phyloP scores from a whole-genome alignment of 2,797 vertebrate species.

The Gymnothorax javanicus region DNA sequence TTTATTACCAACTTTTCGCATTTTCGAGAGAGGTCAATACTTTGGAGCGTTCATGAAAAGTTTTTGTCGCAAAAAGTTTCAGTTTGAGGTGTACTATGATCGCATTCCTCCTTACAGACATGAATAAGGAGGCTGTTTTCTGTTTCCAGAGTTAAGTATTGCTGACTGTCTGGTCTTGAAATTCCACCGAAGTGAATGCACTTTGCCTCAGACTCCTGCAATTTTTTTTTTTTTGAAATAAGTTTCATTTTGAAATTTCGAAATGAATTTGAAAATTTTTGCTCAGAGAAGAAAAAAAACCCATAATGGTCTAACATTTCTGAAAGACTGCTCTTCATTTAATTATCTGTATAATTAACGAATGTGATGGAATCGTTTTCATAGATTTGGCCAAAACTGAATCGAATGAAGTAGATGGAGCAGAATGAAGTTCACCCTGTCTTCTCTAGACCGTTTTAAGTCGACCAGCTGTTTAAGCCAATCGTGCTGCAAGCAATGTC shows the following conservation, averaged over 20 bases:
- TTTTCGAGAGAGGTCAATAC: not conserved
- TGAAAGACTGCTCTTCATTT: not conserved
- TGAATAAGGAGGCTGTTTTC: slow-evolving; percentile 33
- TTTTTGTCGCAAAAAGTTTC: slow-evolving; percentile 6
- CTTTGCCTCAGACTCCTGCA: not conserved
- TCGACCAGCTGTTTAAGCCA: slow-evolving; percentile 34
- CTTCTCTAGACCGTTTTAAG: not conserved
- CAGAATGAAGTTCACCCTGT: not conserved
- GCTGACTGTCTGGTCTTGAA: slow-evolving; percentile 34
- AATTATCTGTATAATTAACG: not conserved
- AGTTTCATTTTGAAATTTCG: not conserved
- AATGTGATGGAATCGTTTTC: not conserved
- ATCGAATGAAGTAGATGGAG: not conserved
- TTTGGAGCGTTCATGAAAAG: not conserved
- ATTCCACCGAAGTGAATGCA: slow-evolving; percentile 16
- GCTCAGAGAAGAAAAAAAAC: not conserved
- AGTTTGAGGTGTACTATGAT: not conserved
- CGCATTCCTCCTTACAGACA: slow-evolving; percentile 32
- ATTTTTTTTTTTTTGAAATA: not conserved
- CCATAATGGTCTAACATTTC: not conserved
- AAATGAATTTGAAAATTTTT: not conserved
- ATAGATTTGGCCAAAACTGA: not conserved
- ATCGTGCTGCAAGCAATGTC: slow-evolving; percentile 31
- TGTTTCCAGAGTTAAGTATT: slow-evolving; percentile 45
- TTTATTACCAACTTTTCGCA: not conserved